These are phyloP conservation scores for Agrilus planipennis DNA, from an alignment of 1,140 invertebrate genomes.

Conservation along the genomic window DNA sequence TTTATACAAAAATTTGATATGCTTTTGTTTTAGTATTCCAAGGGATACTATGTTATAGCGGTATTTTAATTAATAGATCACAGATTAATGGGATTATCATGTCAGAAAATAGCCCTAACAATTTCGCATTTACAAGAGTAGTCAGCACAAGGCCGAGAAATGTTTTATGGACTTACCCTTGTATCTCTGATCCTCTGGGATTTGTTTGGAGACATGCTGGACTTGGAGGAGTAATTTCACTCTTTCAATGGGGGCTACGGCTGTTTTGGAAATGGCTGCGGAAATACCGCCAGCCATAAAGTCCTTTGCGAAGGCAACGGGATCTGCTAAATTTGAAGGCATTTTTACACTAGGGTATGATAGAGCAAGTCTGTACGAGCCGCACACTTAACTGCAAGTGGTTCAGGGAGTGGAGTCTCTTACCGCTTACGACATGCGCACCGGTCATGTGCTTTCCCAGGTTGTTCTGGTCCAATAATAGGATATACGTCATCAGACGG, in stretches of 20 bases:
- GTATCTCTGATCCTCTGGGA: slow-evolving; percentile 64
- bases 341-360: slow-evolving; percentile 14
- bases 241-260: slow-evolving; percentile 79
- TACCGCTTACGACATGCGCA: slow-evolving; percentile 8
- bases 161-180: too few species aligned
- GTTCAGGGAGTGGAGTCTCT: slow-evolving; percentile 13
- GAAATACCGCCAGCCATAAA: slow-evolving; percentile 77
- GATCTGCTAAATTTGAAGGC: slow-evolving; percentile 35
- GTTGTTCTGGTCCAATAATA: too few species aligned
- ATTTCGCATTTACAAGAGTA: too few species aligned
- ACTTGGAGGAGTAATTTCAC: slow-evolving; percentile 85
- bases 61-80: too few species aligned
- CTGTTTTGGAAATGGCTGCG: slow-evolving; percentile 78
- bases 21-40: too few species aligned
- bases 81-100: too few species aligned
- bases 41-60: too few species aligned
- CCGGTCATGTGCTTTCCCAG: slow-evolving; percentile 12
- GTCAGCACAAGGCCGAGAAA: too few species aligned
- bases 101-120: too few species aligned
- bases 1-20: too few species aligned
- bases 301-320: slow-evolving; percentile 64
- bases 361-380: slow-evolving; percentile 18
- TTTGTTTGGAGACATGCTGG: slow-evolving; percentile 77
- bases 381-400: slow-evolving; percentile 32
- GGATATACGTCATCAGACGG: too few species aligned